A percentile compares a stretch with the other conserved stretches of the same genome.
Conservation (phyloP, 2,113 vertebrate species). For the Megaceryle maxima region DNA sequence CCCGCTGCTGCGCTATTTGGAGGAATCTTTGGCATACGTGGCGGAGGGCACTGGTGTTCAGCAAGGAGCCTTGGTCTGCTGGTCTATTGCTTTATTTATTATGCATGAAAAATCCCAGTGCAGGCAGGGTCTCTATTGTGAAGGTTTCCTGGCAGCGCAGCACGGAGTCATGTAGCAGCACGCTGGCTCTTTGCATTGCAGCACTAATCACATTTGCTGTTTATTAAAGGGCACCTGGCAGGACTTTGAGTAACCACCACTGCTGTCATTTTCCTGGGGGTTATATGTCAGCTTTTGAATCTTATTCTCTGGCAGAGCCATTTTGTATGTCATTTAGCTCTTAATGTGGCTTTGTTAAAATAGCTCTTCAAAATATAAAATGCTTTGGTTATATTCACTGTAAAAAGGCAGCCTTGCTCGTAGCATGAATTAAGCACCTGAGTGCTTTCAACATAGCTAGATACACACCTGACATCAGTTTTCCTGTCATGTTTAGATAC, state of each 20-base stretch:
- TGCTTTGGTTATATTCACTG: not conserved
- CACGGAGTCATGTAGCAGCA: slow-evolving; percentile 62
- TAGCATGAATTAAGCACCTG: not conserved
- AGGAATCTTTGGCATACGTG: not conserved
- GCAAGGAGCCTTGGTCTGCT: slow-evolving; percentile 14
- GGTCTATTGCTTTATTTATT: slow-evolving; percentile 54
- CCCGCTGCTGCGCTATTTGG: not conserved
- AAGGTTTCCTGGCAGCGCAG: slow-evolving; percentile 61
- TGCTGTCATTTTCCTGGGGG: not conserved
- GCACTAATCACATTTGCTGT: slow-evolving; percentile 49
- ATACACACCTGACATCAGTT: not conserved
- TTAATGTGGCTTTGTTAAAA: not conserved
- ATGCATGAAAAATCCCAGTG: slow-evolving; percentile 65
- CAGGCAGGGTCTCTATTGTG: slow-evolving; percentile 26
- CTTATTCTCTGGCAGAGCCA: not conserved
- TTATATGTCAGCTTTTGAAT: not conserved
- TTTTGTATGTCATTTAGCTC: not conserved
- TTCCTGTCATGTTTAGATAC: not conserved
- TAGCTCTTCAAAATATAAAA: not conserved
- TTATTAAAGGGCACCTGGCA: slow-evolving; percentile 68
- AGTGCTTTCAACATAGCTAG: not conserved
- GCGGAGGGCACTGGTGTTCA: slow-evolving; percentile 51
- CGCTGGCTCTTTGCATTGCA: slow-evolving; percentile 42
- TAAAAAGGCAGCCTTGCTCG: not conserved
- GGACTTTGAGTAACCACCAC: slow-evolving; percentile 29